Evolutionary conservation across 2,113 vertebrate genomes (phyloP), one percentile per base, ranked within the genome.

Genomic region (Psilopsiagon aymara): DNA sequence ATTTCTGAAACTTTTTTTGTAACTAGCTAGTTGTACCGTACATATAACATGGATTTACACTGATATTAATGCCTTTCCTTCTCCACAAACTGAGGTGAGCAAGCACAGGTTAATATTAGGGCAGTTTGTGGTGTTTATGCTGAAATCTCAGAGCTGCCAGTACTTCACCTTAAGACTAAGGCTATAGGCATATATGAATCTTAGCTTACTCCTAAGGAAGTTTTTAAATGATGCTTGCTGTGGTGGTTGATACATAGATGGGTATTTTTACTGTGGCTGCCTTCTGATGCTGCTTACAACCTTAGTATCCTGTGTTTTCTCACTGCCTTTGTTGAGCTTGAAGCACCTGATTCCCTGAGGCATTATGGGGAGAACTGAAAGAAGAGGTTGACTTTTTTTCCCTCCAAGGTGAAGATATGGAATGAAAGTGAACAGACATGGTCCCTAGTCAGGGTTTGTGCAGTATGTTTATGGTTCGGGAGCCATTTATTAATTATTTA

Each of bases 161-260:
- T 73, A 68, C 3, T 69, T 88, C 52, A 51, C 20, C 15, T 33
- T 64, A 39, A 52, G 16, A 49, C 57, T 64, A 43, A 71, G 62
- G 31, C 16, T 33, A 12, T 25, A 51, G 2, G 8, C 29, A 82
- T 85, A 91, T 64, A 25, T 44, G 31, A 47, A 63, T 64, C 35
- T 84, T 37, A 76, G 18, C 31, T 84, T 52, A 41, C 4, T 64
- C 8, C 33, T 51, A 20, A 4, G n/a, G 37, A 78, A 41, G 16
- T 12, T 76, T 83, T 60, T 6, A 57, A 86, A 79, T 62, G 33
- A 13, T n/a, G 17, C 29, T 62, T 86, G 12, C 39, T 68, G 21
- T 0, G 0, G 33, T 41, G 23, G 5, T 49, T 60, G 27, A 24
- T n/a, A 51, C 0, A 47, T 16, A 64, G 24, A 33, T 28, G 6